These are phyloP conservation scores for Geophilus truncorum DNA, from an alignment of 2,888 invertebrate genomes.

Conservation along the genomic window DNA sequence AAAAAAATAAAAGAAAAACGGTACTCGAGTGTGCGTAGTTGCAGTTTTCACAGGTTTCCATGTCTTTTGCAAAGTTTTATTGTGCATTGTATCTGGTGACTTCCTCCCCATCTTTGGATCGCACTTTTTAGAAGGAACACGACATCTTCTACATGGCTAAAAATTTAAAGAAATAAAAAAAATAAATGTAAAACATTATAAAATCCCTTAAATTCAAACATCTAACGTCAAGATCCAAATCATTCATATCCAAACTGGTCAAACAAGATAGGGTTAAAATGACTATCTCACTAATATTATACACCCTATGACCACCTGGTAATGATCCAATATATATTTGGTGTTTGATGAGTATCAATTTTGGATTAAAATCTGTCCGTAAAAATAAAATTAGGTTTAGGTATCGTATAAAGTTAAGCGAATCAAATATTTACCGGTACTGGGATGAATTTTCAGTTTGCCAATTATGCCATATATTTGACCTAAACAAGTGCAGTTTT, in stretches of 20 bases:
- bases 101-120: no score
- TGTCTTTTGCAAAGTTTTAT: constrained; percentile 66
- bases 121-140: no score
- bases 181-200: constrained; percentile 43
- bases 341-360: constrained; percentile 75
- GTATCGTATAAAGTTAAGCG: no score
- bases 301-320: constrained; percentile 60
- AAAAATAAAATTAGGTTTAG: no score
- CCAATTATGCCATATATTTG: constrained; percentile 85
- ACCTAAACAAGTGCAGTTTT: constrained; percentile 85
- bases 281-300: constrained; percentile 74
- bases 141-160: constrained; percentile 70
- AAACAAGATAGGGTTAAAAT: constrained; percentile 56
- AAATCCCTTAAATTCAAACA: not conserved
- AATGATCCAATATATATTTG: constrained; percentile 73
- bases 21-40: constrained; percentile 79
- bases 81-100: no score
- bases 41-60: constrained; percentile 90
- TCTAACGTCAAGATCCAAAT: constrained; percentile 44
- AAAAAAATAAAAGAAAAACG: no score
- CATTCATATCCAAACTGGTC: constrained; percentile 31
- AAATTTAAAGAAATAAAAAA: constrained; percentile 47
- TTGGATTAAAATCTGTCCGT: not conserved
- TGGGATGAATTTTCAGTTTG: constrained; percentile 64
- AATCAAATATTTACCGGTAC: constrained; percentile 18